These are phyloP conservation scores for Candidula unifasciata DNA, from an alignment of 2,888 invertebrate genomes.

Conservation along the genomic window DNA sequence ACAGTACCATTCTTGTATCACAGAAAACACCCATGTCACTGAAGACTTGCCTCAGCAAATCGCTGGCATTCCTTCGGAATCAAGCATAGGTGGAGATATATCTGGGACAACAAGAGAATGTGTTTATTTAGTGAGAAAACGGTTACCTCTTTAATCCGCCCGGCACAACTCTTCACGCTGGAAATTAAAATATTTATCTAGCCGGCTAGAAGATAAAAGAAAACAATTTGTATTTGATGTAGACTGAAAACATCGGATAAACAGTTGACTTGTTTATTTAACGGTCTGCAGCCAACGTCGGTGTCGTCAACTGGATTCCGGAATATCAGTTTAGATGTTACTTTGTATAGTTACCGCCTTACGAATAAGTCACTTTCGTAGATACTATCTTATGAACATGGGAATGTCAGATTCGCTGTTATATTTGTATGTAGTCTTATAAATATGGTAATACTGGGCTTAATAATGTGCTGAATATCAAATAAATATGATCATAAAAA, in stretches of 20 bases:
- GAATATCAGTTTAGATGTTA: too few relatives aligned
- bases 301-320: neutral
- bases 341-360: too few relatives aligned
- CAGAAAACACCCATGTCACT: neutral
- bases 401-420: too few relatives aligned
- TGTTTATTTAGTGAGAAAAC: constrained; percentile 38
- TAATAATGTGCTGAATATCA: too few relatives aligned
- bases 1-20: neutral
- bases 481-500: too few relatives aligned
- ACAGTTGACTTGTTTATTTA: neutral
- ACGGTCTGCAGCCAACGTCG: too few relatives aligned
- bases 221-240: constrained; percentile 3
- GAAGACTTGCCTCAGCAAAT: neutral
- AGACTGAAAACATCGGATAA: neutral
- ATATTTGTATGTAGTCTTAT: too few relatives aligned
- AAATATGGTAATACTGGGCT: too few relatives aligned
- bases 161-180: neutral
- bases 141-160: neutral
- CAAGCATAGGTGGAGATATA: neutral
- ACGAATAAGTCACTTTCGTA: too few relatives aligned
- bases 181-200: constrained; percentile 40
- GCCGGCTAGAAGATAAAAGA: neutral
- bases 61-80: neutral
- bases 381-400: too few relatives aligned
- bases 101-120: neutral